Conservation (phyloP, 1,140 invertebrate species). For the Leptinotarsa texana region DNA sequence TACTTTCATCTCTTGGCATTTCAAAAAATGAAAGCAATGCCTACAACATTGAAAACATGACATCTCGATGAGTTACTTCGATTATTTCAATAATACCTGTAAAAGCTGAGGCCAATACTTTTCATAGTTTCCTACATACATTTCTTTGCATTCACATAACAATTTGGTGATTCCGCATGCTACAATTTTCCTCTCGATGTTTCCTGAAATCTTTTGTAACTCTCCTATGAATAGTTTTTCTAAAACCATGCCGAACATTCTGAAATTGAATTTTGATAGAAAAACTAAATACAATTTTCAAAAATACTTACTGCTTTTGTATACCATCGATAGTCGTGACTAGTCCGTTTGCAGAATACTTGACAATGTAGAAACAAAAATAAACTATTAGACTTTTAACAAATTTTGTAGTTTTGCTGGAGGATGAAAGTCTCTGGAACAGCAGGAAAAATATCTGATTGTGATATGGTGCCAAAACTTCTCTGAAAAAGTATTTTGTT, state of each 20-base stretch:
- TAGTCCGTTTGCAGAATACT: slow-evolving; percentile 73
- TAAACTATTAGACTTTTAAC: slow-evolving; percentile 88
- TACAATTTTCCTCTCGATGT: slow-evolving; percentile 84
- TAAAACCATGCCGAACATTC: slow-evolving; percentile 93
- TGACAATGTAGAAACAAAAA: slow-evolving; percentile 82
- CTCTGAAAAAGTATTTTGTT: slow-evolving; percentile 56
- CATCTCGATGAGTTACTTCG: too few relatives aligned
- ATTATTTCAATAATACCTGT: slow-evolving; percentile 58
- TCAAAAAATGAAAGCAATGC: slow-evolving; percentile 86
- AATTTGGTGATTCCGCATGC: slow-evolving; percentile 87
- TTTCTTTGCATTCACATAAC: slow-evolving; percentile 73
- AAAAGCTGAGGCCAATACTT: slow-evolving; percentile 66
- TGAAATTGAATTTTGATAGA: slow-evolving; percentile 54
- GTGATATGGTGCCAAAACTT: slow-evolving; percentile 73
- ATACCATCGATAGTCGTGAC: slow-evolving; percentile 83
- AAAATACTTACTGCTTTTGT: slow-evolving; percentile 73
- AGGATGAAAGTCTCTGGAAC: slow-evolving; percentile 88
- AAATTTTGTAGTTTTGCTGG: slow-evolving; percentile 93
- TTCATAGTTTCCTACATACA: slow-evolving; percentile 70
- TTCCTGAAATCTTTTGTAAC: slow-evolving; percentile 82
- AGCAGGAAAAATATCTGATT: slow-evolving; percentile 89
- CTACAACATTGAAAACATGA: slow-evolving; percentile 57
- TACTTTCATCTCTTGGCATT: slow-evolving; percentile 79
- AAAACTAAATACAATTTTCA: slow-evolving; percentile 24
- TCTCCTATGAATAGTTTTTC: slow-evolving; percentile 86